Percentiles rank a stretch among this genome's conserved stretches.
Conservation (phyloP, 2,797 vertebrate species). For the Microhierax caerulescens region DNA sequence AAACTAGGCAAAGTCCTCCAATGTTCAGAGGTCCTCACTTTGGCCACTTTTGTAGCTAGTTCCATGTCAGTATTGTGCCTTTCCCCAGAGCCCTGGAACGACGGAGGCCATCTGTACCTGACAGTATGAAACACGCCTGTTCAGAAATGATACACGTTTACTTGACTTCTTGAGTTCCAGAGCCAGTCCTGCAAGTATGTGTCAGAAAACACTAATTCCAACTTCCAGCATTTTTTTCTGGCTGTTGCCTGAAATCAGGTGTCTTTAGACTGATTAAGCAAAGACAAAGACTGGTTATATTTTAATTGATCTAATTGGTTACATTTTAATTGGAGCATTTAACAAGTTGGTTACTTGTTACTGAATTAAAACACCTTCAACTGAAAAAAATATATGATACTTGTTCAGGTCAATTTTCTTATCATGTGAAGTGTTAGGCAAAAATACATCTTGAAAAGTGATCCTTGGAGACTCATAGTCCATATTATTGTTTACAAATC, state of each 20-base stretch:
- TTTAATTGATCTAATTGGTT: constrained; percentile 2
- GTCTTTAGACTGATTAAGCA: not conserved
- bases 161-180: not conserved
- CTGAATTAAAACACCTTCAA: not conserved
- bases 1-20: not conserved
- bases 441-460: not conserved
- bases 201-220: not conserved
- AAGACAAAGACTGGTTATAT: not conserved
- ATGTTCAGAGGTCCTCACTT: not conserved
- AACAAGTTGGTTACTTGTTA: constrained; percentile 25
- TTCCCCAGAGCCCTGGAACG: not conserved
- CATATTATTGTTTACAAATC: not conserved
- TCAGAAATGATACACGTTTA: not conserved
- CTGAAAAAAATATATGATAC: not conserved
- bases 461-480: not conserved
- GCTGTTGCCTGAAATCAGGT: not conserved
- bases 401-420: not conserved
- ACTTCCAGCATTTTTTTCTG: not conserved
- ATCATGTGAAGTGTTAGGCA: not conserved
- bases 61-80: not conserved
- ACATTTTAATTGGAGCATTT: constrained; percentile 30
- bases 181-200: accelerated
- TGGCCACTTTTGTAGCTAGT: not conserved
- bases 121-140: not conserved
- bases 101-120: not conserved